These are phyloP conservation scores for Chelonia mydas DNA, from an alignment of 2,797 vertebrate species.

Conservation along the genomic window DNA sequence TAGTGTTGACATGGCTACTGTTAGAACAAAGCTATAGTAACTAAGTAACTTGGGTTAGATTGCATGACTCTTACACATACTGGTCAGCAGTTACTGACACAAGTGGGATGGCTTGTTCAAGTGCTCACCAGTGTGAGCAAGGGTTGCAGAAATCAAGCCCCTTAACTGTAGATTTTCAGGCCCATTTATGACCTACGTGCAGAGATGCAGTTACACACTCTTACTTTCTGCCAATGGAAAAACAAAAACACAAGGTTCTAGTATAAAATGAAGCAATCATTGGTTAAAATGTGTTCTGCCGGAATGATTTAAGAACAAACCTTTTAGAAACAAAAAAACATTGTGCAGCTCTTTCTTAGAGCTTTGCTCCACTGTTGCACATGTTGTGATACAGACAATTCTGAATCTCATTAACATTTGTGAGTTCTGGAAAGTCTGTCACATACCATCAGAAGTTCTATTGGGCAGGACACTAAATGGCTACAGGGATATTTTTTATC, in stretches of 20 bases:
- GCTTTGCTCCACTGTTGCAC: not conserved
- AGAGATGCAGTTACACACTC: not conserved
- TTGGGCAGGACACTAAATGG: not conserved
- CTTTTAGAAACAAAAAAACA: not conserved
- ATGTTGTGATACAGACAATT: not conserved
- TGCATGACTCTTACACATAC: accelerated
- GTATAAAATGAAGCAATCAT: accelerated
- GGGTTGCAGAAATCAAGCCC: accelerated
- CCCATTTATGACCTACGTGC: not conserved
- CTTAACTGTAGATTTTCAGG: not conserved
- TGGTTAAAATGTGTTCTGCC: not conserved
- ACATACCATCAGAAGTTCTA: not conserved
- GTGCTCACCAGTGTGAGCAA: not conserved
- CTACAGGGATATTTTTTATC: not conserved
- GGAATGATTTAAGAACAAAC: not conserved
- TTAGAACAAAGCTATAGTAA: not conserved
- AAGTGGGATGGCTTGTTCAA: not conserved
- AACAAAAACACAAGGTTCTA: not conserved
- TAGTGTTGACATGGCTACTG: not conserved
- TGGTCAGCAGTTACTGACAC: accelerated
- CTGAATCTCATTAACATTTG: not conserved
- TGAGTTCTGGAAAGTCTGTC: not conserved
- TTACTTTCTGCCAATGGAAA: not conserved
- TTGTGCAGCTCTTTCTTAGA: not conserved
- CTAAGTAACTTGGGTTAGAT: not conserved